A percentile compares a stretch with the other conserved stretches of the same genome.
These are phyloP conservation scores for Cyprinodon brontotheroides DNA, from an alignment of 2,113 vertebrate genomes.

Conservation along the genomic window DNA sequence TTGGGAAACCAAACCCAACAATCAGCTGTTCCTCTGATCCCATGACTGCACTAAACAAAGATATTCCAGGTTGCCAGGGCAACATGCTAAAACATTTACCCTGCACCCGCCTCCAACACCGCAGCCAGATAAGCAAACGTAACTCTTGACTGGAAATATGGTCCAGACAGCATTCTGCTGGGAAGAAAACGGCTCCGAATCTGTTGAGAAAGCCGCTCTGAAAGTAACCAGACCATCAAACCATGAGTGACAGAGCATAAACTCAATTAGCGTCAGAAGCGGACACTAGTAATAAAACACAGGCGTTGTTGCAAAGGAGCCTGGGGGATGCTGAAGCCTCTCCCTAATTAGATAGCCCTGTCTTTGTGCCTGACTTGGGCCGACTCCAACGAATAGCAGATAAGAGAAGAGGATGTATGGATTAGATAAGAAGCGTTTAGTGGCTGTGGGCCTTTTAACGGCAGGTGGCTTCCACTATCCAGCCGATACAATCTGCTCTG, in stretches of 20 bases:
- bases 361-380: conserved; percentile 59
- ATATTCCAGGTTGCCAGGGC: conserved; percentile 55
- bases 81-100: conserved; percentile 61
- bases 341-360: conserved; percentile 62
- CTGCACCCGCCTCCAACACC: conserved; percentile 24
- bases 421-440: conserved; percentile 74
- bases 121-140: conserved; percentile 49
- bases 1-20: conserved; percentile 52
- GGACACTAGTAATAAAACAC: conserved; percentile 42
- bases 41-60: conserved; percentile 58
- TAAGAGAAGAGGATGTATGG: conserved; percentile 69
- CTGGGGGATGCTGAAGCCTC: conserved; percentile 55
- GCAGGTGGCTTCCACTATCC: conserved; percentile 25
- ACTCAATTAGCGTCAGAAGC: conserved; percentile 50
- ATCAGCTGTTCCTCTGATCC: conserved; percentile 60
- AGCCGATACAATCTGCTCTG: conserved; percentile 26
- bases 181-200: conserved; percentile 10
- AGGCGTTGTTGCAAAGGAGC: conserved; percentile 45
- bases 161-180: conserved; percentile 13
- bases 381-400: conserved; percentile 51
- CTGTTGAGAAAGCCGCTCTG: neutral
- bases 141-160: conserved; percentile 26
- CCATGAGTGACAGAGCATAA: conserved; percentile 39
- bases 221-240: neutral
- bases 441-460: conserved; percentile 33